Conservation (phyloP, 2,888 invertebrate species). For the Halictus ligatus region DNA sequence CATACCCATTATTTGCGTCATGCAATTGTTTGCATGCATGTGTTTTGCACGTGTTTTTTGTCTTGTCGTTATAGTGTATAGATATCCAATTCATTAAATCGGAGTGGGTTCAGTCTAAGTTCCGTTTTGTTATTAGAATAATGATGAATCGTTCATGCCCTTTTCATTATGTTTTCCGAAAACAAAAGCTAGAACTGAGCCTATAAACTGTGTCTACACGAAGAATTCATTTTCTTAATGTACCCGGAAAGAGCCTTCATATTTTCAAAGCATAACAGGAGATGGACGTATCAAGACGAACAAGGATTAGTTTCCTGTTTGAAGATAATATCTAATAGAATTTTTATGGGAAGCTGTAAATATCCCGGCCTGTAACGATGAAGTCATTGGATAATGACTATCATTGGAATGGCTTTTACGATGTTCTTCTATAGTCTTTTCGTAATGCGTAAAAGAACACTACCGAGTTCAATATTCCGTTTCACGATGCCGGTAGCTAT, state of each 20-base stretch:
- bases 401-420: slow-evolving; percentile 62
- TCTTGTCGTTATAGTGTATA: no score
- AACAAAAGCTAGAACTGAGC: background rate
- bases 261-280: background rate
- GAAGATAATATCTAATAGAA: slow-evolving; percentile 58
- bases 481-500: background rate
- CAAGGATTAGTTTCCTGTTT: slow-evolving; percentile 27
- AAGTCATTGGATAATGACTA: slow-evolving; percentile 64
- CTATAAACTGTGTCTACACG: background rate
- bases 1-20: no score
- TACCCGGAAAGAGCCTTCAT: background rate
- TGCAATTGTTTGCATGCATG: no score
- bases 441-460: slow-evolving; percentile 14
- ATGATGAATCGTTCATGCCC: background rate
- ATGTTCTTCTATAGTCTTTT: slow-evolving; percentile 27
- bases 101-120: no score
- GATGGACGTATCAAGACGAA: slow-evolving; percentile 14
- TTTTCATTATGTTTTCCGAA: background rate
- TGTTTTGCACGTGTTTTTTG: no score
- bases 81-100: no score
- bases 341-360: slow-evolving; percentile 63
- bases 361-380: slow-evolving; percentile 51
- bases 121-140: background rate
- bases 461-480: slow-evolving; percentile 26
- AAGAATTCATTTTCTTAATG: slow-evolving; percentile 19